phyloP scores from a whole-genome alignment of 2,797 vertebrate genomes.

The Falco berigora region DNA sequence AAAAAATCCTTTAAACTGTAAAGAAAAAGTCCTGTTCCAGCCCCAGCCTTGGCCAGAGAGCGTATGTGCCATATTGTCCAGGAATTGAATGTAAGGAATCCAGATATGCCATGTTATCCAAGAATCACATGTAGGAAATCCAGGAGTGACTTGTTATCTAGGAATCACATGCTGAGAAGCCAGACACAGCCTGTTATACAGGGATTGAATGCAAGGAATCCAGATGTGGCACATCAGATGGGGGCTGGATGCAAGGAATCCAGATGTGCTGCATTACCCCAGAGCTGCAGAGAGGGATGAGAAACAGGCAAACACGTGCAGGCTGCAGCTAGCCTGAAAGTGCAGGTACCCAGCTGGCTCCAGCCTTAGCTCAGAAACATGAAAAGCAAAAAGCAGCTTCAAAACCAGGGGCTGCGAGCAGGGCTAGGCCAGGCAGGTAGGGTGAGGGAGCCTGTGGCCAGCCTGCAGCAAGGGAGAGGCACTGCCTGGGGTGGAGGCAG shows the following conservation, averaged over 20 bases:
- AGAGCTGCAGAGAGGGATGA: not conserved
- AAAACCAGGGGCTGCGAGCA: not conserved
- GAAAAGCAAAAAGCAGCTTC: not conserved
- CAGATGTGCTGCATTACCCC: not conserved
- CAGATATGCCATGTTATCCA: slow-evolving; percentile 57
- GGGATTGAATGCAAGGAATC: slow-evolving; percentile 43
- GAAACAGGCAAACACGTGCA: not conserved
- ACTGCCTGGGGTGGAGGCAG: not conserved
- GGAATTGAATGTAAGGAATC: slow-evolving; percentile 59
- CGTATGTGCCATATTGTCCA: slow-evolving; percentile 18
- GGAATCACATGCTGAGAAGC: slow-evolving; percentile 48
- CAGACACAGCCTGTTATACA: slow-evolving; percentile 36
- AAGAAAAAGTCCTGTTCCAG: slow-evolving; percentile 47
- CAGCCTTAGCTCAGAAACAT: not conserved
- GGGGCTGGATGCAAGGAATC: not conserved
- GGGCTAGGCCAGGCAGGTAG: not conserved
- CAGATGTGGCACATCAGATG: slow-evolving; percentile 40
- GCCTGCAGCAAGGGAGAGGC: not conserved
- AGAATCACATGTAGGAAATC: slow-evolving; percentile 62
- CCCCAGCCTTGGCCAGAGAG: not conserved
- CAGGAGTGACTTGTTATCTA: slow-evolving; percentile 63
- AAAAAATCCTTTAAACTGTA: slow-evolving; percentile 12
- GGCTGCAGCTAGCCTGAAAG: not conserved
- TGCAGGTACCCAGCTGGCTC: not conserved
- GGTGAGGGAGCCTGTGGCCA: accelerated